Evolutionary conservation across 2,113 vertebrate genomes (phyloP).

Genomic region (Chamaetylas fuelleborni): DNA sequence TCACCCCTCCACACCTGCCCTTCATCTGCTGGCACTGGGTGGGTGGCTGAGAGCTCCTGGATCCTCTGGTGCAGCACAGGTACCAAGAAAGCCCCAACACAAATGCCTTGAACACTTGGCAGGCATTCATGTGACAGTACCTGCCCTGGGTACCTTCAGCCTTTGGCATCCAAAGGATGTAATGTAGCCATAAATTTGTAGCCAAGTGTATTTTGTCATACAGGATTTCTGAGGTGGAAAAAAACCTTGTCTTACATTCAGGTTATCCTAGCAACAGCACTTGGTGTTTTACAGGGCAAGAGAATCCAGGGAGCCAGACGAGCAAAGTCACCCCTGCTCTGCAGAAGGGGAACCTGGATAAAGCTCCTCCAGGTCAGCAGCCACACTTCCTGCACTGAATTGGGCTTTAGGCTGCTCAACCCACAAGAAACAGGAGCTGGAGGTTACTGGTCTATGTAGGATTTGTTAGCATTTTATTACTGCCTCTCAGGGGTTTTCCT

Average conservation of each 20-base stretch:
- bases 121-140: neutral
- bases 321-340: neutral
- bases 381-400: neutral
- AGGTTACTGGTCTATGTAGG: neutral
- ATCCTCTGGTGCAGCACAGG: neutral
- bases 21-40: neutral
- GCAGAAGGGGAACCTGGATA: neutral
- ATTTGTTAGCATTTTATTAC: neutral
- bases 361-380: neutral
- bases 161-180: neutral
- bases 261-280: neutral
- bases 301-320: neutral
- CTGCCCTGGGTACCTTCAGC: neutral
- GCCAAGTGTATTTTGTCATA: neutral
- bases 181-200: neutral
- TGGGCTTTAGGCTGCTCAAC: neutral
- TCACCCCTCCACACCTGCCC: neutral
- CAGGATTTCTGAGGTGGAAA: neutral
- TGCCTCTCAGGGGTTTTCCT: neutral
- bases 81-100: neutral
- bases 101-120: neutral
- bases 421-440: neutral
- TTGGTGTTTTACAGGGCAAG: neutral
- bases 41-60: neutral
- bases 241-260: neutral